These are phyloP conservation scores for Poecilia picta DNA, from an alignment of 2,797 vertebrate species.

Conservation along the genomic window DNA sequence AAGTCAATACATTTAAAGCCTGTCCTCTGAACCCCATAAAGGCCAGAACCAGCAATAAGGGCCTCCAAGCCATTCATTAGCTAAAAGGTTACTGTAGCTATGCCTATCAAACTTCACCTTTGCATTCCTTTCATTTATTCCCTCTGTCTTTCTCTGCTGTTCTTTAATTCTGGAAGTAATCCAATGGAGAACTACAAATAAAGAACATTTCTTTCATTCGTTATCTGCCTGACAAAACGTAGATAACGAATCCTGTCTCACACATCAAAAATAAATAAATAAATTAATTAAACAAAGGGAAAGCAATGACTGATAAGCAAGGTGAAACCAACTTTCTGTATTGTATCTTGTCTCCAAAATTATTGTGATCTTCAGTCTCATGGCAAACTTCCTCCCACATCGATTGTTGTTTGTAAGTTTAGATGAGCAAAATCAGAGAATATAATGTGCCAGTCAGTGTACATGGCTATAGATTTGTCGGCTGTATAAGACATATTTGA, in stretches of 20 bases:
- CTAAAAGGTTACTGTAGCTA: slow-evolving; percentile 58
- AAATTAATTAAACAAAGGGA: neutral
- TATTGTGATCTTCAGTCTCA: neutral
- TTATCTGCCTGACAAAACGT: slow-evolving; percentile 11
- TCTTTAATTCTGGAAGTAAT: slow-evolving; percentile 22
- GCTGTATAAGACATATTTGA: neutral
- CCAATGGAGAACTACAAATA: slow-evolving; percentile 17
- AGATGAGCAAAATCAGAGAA: neutral
- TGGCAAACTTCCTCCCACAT: neutral
- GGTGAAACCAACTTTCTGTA: neutral
- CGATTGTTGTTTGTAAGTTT: neutral
- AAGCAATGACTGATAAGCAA: neutral
- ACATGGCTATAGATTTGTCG: neutral
- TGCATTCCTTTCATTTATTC: slow-evolving; percentile 33
- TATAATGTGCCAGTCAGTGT: neutral
- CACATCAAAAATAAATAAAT: neutral
- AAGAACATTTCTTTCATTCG: slow-evolving; percentile 7
- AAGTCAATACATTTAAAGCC: slow-evolving; percentile 54
- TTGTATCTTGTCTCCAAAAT: slow-evolving; percentile 3
- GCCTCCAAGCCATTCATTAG: slow-evolving; percentile 62
- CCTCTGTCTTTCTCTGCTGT: slow-evolving; percentile 9
- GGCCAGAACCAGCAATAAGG: slow-evolving; percentile 49
- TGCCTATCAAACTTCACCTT: slow-evolving; percentile 50
- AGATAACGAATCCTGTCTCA: neutral
- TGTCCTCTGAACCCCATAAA: slow-evolving; percentile 59